Conservation (phyloP, 53 echinoderm and acorn worm genomes). For the Mesocentrotus franciscanus region DNA sequence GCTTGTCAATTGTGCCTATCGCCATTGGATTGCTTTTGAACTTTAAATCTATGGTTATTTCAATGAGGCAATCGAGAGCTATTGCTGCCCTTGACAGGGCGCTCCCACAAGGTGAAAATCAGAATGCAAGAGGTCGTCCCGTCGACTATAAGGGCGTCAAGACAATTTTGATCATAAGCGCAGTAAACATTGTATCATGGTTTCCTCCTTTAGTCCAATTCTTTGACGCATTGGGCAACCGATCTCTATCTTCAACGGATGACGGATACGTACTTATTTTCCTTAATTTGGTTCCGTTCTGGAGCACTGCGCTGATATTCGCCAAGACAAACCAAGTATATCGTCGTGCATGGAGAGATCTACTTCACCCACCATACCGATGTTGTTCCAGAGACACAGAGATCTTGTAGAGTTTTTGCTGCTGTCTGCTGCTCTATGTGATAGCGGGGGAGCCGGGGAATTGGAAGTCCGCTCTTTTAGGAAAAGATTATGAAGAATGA, state of each 20-base stretch:
- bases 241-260: no score
- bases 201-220: background rate
- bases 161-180: slow-evolving; percentile 8
- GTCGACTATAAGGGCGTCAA: slow-evolving; percentile 18
- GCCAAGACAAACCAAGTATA: background rate
- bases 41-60: background rate
- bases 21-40: background rate
- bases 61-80: background rate
- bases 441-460: no score
- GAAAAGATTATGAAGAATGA: no score
- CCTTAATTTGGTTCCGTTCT: background rate
- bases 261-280: background rate
- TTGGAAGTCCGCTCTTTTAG: no score
- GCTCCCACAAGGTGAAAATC: background rate
- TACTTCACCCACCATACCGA: no score
- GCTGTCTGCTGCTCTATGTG: no score
- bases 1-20: background rate
- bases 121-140: no score
- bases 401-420: no score
- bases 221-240: background rate
- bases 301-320: slow-evolving; percentile 13
- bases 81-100: background rate
- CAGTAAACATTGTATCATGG: slow-evolving; percentile 10
- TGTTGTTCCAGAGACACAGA: no score
- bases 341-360: slow-evolving; percentile 1